A percentile compares a stretch with the other conserved stretches of the same genome.
phyloP scores from a whole-genome alignment of 2,113 vertebrate species.

The Pteronura brasiliensis region DNA sequence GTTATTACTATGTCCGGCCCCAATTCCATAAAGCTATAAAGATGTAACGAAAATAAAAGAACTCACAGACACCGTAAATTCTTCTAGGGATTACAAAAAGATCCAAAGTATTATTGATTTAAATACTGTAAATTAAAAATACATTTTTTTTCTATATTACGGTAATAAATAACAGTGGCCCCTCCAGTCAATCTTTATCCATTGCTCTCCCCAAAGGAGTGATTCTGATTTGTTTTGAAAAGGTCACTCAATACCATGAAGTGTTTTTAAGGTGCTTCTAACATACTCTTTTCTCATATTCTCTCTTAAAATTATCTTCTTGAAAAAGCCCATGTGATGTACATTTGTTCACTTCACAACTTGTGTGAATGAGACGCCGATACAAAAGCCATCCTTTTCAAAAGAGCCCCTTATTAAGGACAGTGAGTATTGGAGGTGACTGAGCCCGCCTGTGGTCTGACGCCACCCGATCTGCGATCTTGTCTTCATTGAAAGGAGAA shows the following conservation, averaged over 20 bases:
- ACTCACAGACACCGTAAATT: not conserved
- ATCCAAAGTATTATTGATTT: not conserved
- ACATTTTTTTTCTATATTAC: not conserved
- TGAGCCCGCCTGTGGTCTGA: not conserved
- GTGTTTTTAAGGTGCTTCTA: not conserved
- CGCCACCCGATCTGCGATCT: not conserved
- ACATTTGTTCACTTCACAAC: not conserved
- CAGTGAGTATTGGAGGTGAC: not conserved
- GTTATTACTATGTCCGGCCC: not conserved
- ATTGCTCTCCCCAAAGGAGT: not conserved
- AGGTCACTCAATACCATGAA: not conserved
- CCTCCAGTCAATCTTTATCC: not conserved
- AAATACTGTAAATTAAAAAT: not conserved
- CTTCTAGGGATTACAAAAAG: not conserved
- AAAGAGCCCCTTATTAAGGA: not conserved
- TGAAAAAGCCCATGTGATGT: not conserved
- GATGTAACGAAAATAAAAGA: not conserved
- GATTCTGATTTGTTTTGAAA: conserved; percentile 10
- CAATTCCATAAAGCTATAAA: not conserved
- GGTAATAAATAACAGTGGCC: not conserved
- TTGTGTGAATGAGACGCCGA: not conserved
- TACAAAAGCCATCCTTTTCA: not conserved
- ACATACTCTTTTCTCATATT: not conserved
- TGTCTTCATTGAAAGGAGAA: not conserved
- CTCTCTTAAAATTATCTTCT: not conserved